These are phyloP conservation scores for Daboia siamensis DNA, from an alignment of 2,113 vertebrate species.

Conservation along the genomic window DNA sequence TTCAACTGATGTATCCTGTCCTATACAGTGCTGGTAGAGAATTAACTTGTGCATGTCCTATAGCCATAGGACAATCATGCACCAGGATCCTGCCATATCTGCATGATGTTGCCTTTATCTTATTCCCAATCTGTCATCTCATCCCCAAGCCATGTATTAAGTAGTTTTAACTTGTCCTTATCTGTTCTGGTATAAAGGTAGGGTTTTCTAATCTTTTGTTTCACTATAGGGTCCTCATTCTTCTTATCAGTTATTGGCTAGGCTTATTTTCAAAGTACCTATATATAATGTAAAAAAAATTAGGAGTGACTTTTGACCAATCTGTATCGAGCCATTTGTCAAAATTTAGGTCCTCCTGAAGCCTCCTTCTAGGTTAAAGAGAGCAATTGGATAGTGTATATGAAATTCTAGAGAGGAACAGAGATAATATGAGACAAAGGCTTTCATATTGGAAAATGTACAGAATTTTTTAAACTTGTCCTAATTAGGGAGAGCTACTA, in stretches of 20 bases:
- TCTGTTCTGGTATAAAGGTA: neutral
- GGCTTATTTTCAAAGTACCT: neutral
- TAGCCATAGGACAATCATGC: neutral
- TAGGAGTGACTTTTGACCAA: neutral
- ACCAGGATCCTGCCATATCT: neutral
- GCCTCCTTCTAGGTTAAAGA: neutral
- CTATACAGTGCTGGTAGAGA: neutral
- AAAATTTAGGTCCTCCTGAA: neutral
- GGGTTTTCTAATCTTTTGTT: neutral
- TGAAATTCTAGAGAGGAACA: neutral
- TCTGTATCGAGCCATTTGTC: neutral
- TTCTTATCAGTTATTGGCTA: neutral
- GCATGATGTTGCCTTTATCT: neutral
- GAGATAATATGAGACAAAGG: neutral
- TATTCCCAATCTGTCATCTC: neutral
- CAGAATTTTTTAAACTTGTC: neutral
- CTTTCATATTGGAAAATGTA: neutral
- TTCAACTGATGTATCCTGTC: neutral
- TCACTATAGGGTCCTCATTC: neutral
- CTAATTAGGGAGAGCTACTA: neutral
- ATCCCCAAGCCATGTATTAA: neutral
- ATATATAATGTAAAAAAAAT: neutral
- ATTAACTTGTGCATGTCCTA: neutral
- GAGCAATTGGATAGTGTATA: neutral
- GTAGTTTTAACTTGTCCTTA: neutral